Conservation (phyloP, 2,113 vertebrate genomes). For the Caranx melampygus region DNA sequence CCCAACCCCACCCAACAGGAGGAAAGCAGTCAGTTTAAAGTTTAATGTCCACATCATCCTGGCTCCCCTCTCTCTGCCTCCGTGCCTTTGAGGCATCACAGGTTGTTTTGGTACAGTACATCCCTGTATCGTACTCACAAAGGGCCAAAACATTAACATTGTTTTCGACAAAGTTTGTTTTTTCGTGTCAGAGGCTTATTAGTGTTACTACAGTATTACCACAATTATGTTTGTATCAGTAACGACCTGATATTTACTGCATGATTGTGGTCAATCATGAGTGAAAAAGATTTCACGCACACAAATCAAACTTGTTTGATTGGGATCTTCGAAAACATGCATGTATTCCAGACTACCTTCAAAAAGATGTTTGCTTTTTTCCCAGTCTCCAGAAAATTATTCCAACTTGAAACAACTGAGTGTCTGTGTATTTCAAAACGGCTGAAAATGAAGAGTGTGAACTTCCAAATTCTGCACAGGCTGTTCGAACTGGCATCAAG, state of each 20-base stretch:
- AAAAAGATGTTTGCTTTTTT: background rate
- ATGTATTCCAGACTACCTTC: no score
- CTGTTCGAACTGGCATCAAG: background rate
- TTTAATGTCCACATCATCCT: background rate
- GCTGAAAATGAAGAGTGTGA: background rate
- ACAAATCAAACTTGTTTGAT: background rate
- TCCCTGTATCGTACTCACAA: no score
- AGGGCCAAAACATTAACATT: no score
- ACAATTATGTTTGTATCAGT: background rate
- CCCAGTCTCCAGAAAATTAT: background rate
- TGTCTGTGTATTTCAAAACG: background rate
- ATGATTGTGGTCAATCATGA: background rate
- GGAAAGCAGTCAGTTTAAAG: slow-evolving; percentile 25
- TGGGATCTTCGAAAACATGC: background rate
- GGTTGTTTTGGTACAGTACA: background rate
- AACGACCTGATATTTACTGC: background rate
- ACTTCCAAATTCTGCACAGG: background rate
- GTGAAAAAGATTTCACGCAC: background rate
- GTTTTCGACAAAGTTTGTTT: background rate
- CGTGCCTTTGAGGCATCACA: background rate
- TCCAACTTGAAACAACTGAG: background rate
- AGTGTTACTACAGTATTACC: background rate
- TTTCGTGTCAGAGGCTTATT: background rate
- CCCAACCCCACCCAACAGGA: background rate
- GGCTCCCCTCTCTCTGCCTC: background rate